Base-by-base conservation (phyloP, 2,113 vertebrate species). In the Herpetotheres cachinnans region DNA sequence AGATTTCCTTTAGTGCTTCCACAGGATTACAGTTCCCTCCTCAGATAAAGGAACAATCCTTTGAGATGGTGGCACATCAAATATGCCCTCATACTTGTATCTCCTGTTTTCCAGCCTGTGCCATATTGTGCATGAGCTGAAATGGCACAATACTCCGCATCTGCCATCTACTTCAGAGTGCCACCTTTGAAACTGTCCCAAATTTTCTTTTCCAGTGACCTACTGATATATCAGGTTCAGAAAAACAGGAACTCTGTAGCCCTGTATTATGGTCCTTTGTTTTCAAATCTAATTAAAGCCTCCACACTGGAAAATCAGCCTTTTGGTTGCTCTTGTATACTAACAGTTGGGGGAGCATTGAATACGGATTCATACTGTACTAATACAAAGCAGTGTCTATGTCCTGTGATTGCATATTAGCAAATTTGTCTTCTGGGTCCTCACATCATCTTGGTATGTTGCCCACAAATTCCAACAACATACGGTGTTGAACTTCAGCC, bases 1-100 rank as follows among this genome's bases (percentile, higher is more conserved):
- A 82, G 79, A 86, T 81, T 95, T 95, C 83, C 72, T 89, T 85
- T 61, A 77, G 54, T 1, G 1, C 58, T 90, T 97, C 78, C 78
- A 67, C 9, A 11, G 82, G 56, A 95, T 94, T 91, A 47, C n/a
- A 83, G 93, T 92, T 95, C 87, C 58, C 54, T 77, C 61, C 80
- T 88, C 70, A 80, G 76, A 82, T 69, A 90, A 93, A 95, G 76
- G 70, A 86, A 95, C 26, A 32, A 86, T 91, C 79, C 81, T 86
- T 82, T 69, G 91, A 97, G 95, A 92, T 54, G 87, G 82, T 80
- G 84, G 87, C 90, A 91, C 76, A 95, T 95, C 91, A 91, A 83
- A 89, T 93, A 84, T 88, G 85, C 63, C 91, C 91, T 93, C 71
- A 34, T 42, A 88, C 92, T 70, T 80, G 47, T 73, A 93, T 84